These are phyloP conservation scores for Carcinoscorpius rotundicauda DNA, from an alignment of 1,140 invertebrate genomes.

Conservation along the genomic window DNA sequence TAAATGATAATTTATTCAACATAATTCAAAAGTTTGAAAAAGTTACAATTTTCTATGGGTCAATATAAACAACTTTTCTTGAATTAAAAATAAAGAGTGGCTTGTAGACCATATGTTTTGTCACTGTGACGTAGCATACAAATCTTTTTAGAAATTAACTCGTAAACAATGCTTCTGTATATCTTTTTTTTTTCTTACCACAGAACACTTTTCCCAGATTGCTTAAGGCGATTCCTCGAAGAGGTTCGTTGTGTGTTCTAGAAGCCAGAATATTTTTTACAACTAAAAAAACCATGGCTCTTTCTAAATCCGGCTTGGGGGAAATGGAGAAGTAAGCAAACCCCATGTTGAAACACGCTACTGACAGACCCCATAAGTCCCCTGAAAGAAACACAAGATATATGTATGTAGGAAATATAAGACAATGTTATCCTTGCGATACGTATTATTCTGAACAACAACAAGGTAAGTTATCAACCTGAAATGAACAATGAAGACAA, in stretches of 20 bases:
- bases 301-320: slow-evolving; percentile 4
- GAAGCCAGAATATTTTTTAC: slow-evolving; percentile 2
- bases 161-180: too few species aligned
- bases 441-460: too few species aligned
- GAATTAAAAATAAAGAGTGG: too few species aligned
- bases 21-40: neutral
- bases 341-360: slow-evolving; percentile 10
- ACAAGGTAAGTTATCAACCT: too few species aligned
- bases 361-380: slow-evolving; percentile 7
- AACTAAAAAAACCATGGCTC: slow-evolving; percentile 3
- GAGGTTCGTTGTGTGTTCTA: slow-evolving; percentile 4
- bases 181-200: slow-evolving; percentile 2
- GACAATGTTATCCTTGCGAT: too few species aligned
- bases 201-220: slow-evolving; percentile 8
- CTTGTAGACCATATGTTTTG: too few species aligned
- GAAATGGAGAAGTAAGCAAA: slow-evolving; percentile 5
- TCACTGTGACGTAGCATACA: too few species aligned
- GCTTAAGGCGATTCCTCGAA: slow-evolving; percentile 8
- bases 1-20: too few species aligned
- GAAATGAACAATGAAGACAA: too few species aligned
- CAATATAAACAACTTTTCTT: too few species aligned
- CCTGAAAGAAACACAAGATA: neutral
- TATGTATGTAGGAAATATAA: too few species aligned
- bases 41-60: neutral
- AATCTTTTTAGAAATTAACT: too few species aligned